A percentile compares a stretch with the other conserved stretches of the same genome.
Conservation (phyloP, 2,888 invertebrate genomes). For the Adelphocoris suturalis region DNA sequence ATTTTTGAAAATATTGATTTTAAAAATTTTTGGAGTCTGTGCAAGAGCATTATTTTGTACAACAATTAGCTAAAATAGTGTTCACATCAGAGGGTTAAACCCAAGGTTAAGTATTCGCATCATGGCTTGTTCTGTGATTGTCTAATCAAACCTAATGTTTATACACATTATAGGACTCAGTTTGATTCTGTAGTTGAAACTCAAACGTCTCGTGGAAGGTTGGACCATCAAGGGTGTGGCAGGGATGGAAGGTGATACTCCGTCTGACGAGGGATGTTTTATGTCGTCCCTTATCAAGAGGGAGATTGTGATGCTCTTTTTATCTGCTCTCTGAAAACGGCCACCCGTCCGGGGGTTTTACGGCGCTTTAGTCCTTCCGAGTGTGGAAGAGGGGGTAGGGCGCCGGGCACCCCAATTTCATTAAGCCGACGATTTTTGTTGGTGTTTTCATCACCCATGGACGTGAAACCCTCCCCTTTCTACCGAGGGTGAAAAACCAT, state of each 20-base stretch:
- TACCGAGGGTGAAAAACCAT: constrained; percentile 9
- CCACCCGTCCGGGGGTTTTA: not conserved
- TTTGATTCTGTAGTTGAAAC: not conserved
- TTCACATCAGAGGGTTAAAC: too few relatives aligned
- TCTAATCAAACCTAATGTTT: too few relatives aligned
- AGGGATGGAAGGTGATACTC: constrained; percentile 1
- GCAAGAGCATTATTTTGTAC: too few relatives aligned
- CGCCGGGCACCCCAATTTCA: constrained; percentile 5
- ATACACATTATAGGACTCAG: too few relatives aligned
- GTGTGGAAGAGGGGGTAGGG: not conserved
- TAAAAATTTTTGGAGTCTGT: too few relatives aligned
- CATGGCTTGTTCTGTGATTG: too few relatives aligned
- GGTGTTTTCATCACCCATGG: constrained; percentile 24
- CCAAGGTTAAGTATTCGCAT: too few relatives aligned
- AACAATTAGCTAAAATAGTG: too few relatives aligned
- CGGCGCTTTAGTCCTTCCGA: constrained; percentile 5
- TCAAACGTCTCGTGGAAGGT: not conserved
- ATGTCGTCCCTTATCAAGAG: constrained; percentile 22
- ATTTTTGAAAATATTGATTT: too few relatives aligned
- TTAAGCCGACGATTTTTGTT: constrained; percentile 36
- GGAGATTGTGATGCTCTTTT: constrained; percentile 42
- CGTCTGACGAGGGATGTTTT: constrained; percentile 39
- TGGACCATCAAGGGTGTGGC: not conserved
- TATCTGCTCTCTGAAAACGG: constrained; percentile 22
- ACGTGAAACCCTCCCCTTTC: not conserved